phyloP scores from a whole-genome alignment of 2,797 vertebrate genomes.

The Carapus acus region DNA sequence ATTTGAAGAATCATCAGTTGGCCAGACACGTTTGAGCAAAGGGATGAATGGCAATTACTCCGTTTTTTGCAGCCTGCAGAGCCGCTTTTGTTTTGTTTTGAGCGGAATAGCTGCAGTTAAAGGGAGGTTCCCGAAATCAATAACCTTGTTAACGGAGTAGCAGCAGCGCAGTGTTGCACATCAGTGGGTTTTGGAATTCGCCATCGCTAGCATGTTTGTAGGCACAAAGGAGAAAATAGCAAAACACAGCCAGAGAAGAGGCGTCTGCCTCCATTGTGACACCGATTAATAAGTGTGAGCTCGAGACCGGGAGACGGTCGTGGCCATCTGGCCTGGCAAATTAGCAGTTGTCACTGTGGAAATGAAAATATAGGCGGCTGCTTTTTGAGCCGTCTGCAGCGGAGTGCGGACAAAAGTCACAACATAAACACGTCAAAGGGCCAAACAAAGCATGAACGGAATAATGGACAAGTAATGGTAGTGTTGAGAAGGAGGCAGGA shows the following conservation, averaged over 20 bases:
- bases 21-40: constrained; percentile 15
- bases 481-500: too few species aligned
- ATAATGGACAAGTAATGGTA: too few species aligned
- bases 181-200: constrained; percentile 48
- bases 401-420: too few species aligned
- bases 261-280: constrained; percentile 31
- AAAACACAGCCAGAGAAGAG: constrained; percentile 15
- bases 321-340: constrained; percentile 29
- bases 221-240: constrained; percentile 30
- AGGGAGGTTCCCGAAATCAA: constrained; percentile 57
- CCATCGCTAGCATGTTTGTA: constrained; percentile 30
- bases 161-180: constrained; percentile 41
- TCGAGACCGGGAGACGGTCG: constrained; percentile 19
- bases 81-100: constrained; percentile 26
- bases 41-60: constrained; percentile 56
- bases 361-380: constrained; percentile 7
- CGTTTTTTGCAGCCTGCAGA: constrained; percentile 40
- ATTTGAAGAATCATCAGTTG: constrained; percentile 30
- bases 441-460: constrained; percentile 16
- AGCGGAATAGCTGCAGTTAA: constrained; percentile 33
- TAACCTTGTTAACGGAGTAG: constrained; percentile 57
- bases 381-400: constrained; percentile 11
- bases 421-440: constrained; percentile 39
- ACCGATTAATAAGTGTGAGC: constrained; percentile 38
- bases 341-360: constrained; percentile 5